Percentiles rank a stretch among this genome's conserved stretches.
phyloP scores from a whole-genome alignment of 2,888 invertebrate genomes.

The Carpatolechia fugitivella region DNA sequence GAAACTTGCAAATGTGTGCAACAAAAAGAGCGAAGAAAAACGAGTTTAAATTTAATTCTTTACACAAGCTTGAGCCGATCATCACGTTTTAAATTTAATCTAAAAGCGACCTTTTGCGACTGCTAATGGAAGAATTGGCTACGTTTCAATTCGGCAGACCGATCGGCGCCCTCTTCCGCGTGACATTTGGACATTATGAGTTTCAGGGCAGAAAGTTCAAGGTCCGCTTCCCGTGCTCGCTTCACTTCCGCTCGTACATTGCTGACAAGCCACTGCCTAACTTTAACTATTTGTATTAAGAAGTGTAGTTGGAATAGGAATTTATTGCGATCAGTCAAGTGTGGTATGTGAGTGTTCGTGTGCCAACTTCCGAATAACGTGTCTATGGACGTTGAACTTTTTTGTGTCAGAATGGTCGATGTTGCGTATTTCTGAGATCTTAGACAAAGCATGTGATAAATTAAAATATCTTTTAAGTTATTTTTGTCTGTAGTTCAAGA shows the following conservation, averaged over 20 bases:
- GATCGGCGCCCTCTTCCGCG: slow-evolving; percentile 35
- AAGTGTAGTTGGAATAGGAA: slow-evolving; percentile 6
- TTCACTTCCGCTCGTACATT: slow-evolving; percentile 24
- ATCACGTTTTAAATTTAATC: background rate
- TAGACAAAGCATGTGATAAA: slow-evolving; percentile 37
- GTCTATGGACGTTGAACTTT: slow-evolving; percentile 36
- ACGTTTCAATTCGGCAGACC: slow-evolving; percentile 19
- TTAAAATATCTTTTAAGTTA: background rate
- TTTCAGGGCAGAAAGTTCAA: slow-evolving; percentile 30
- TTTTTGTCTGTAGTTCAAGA: background rate
- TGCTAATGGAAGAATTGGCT: slow-evolving; percentile 15
- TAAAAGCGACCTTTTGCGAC: background rate
- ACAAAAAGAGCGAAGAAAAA: background rate
- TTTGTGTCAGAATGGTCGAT: slow-evolving; percentile 26
- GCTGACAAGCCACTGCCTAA: slow-evolving; percentile 14
- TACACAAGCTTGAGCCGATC: background rate
- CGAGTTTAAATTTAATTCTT: background rate
- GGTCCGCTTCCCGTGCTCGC: slow-evolving; percentile 22
- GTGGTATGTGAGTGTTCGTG: slow-evolving; percentile 34
- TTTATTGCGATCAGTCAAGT: slow-evolving; percentile 10
- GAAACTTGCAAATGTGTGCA: background rate
- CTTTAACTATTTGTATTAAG: slow-evolving; percentile 6
- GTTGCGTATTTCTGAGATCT: background rate
- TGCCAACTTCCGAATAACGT: slow-evolving; percentile 48
- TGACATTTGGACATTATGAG: slow-evolving; percentile 37